Conservation (phyloP, 2,113 vertebrate genomes). For the Petroica traversi region DNA sequence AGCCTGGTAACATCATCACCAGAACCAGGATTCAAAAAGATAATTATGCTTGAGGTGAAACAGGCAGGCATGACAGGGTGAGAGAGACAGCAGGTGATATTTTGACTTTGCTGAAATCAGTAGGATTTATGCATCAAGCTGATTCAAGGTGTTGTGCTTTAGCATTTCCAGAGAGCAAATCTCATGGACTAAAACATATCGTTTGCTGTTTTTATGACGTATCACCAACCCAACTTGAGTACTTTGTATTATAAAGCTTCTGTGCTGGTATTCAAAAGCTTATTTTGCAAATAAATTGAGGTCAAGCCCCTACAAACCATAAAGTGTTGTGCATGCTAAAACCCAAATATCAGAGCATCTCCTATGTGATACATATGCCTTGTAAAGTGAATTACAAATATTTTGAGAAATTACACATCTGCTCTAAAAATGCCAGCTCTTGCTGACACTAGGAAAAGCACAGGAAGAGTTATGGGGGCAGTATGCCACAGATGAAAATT, state of each 20-base stretch:
- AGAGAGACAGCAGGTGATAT: not conserved
- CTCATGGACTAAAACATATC: not conserved
- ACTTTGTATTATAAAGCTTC: not conserved
- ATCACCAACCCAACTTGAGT: not conserved
- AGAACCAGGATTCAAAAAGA: not conserved
- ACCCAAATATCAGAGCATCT: not conserved
- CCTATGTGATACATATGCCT: not conserved
- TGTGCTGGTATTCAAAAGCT: not conserved
- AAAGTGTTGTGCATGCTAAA: not conserved
- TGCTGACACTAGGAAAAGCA: slow-evolving; percentile 15
- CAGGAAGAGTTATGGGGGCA: slow-evolving; percentile 11
- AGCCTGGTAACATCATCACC: not conserved
- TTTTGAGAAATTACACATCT: slow-evolving; percentile 39
- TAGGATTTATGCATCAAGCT: not conserved
- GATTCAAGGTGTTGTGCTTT: not conserved
- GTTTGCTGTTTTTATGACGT: not conserved
- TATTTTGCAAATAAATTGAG: not conserved
- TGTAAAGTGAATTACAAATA: not conserved
- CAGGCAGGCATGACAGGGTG: not conserved
- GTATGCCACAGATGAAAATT: not conserved
- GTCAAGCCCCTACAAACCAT: not conserved
- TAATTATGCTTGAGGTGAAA: not conserved
- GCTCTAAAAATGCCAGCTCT: not conserved
- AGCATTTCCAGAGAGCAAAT: not conserved
- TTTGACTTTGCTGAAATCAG: not conserved